A percentile compares a stretch with the other conserved stretches of the same genome.
Evolutionary conservation across 2,797 vertebrate species (phyloP).

Genomic region (Hypotaenidia okinawae): DNA sequence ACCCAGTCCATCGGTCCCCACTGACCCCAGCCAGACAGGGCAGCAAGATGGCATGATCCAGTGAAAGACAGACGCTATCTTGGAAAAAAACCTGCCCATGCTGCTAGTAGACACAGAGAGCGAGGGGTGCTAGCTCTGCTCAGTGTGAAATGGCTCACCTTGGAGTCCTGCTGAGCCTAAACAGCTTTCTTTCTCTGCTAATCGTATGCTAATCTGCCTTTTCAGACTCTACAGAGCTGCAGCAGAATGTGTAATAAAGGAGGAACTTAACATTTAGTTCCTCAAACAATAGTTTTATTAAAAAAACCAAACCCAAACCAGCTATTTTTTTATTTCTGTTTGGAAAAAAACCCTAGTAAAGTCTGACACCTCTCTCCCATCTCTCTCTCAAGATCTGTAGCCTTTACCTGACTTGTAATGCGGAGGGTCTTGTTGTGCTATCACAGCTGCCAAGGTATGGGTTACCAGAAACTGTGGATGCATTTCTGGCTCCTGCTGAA

Average conservation of each 20-base stretch:
- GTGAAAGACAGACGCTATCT: conserved; percentile 8
- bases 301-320: not conserved
- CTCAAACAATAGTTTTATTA: not conserved
- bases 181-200: not conserved
- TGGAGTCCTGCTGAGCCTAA: not conserved
- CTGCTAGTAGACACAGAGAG: not conserved
- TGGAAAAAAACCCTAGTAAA: not conserved
- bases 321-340: conserved; percentile 32
- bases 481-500: not conserved
- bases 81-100: not conserved
- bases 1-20: conserved; percentile 18
- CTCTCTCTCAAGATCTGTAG: not conserved
- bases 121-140: not conserved
- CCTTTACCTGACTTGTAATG: not conserved
- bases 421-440: not conserved
- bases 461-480: not conserved
- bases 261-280: not conserved
- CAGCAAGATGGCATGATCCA: conserved; percentile 72
- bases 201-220: conserved; percentile 18
- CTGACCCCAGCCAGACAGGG: conserved; percentile 71
- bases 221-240: not conserved
- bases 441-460: not conserved
- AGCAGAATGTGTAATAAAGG: conserved; percentile 12
- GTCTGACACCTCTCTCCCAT: not conserved
- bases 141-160: not conserved